Evolutionary conservation across 2,888 invertebrate species (phyloP), one percentile per base, ranked within the genome.

Genomic region (Drosophila suboccidentalis): DNA sequence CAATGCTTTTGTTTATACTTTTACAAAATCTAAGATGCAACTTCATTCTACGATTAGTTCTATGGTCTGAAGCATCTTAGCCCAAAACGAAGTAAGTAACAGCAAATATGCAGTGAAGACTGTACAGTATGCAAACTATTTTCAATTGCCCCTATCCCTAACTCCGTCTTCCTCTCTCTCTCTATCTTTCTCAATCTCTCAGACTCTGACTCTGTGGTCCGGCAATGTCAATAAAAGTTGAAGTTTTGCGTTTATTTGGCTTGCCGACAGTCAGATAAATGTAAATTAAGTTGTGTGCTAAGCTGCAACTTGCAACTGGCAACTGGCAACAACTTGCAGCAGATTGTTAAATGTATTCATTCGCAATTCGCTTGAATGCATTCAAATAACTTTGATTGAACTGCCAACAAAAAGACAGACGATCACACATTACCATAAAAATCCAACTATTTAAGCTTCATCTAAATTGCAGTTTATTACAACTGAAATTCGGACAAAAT

Each of bases 361-460:
- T 75, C 66, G 66, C 66, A 64, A 50, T 80, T 62, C 50, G 63
- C 67, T 78, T 50, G 63, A 75, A 51, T 64, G 61, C 60, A 64
- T 59, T 72, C 73, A 73, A 80, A 75, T 72, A 75, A 75, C 72
- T 81, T 65, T 70, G 78, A 71, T 71, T 71, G 63, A 71, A 66
- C 72, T 26, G 15, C 47, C 38, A 47, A 13, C 8, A 51, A 58
- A 34, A 39, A 49, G 64, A 65, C 47, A 59, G 57, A 43, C 32
- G 57, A 47, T 34, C 29, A 34, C 47, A 17, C 26, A 15, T 15
- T 32, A 11, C 4, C 36, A 50, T 17, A 34, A 49, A 43, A 51
- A 50, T 4, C 22, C 17, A 38, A 4, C 26, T 39, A 22, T 38
- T 38, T 38, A 44, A 44, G 38, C 26, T n/a, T 3, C 38, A 15